Evolutionary conservation across 2,888 invertebrate genomes (phyloP).

Genomic region (Hipparchia sbordonii): DNA sequence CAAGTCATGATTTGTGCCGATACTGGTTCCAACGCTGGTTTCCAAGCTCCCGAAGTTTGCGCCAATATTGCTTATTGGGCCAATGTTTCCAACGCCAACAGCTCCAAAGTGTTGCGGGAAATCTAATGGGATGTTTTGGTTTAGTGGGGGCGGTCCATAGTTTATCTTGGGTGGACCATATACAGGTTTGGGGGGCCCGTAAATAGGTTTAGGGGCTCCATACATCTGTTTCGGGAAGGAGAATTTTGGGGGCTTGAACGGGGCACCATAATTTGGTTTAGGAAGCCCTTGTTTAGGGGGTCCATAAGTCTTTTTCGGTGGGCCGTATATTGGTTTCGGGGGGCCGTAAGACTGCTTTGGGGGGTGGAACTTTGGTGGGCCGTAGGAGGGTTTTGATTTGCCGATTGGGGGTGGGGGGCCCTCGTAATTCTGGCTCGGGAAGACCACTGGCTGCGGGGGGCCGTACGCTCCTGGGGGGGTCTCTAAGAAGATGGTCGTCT

Average conservation of each 20-base stretch:
- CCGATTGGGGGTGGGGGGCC: conserved; percentile 78
- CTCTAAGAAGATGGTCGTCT: conserved; percentile 60
- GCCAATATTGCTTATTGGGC: conserved; percentile 35
- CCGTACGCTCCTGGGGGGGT: conserved; percentile 74
- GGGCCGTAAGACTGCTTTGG: conserved; percentile 73
- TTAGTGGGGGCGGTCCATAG: conserved; percentile 54
- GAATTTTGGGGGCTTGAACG: conserved; percentile 62
- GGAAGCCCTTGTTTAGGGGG: conserved; percentile 60
- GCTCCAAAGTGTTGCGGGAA: conserved; percentile 44
- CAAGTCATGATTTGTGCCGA: conserved; percentile 55
- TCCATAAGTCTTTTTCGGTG: conserved; percentile 62
- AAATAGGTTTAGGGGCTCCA: conserved; percentile 58
- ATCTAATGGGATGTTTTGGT: conserved; percentile 49
- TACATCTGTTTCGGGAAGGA: conserved; percentile 58
- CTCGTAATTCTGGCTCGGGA: conserved; percentile 69
- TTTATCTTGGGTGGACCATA: conserved; percentile 62
- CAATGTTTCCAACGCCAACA: conserved; percentile 40
- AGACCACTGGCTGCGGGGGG: conserved; percentile 74
- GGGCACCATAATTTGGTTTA: conserved; percentile 64
- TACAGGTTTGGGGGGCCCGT: conserved; percentile 75
- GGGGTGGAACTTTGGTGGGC: conserved; percentile 60
- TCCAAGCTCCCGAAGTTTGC: conserved; percentile 42
- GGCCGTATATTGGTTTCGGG: conserved; percentile 65
- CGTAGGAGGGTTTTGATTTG: conserved; percentile 65
- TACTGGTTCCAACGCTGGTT: conserved; percentile 42